These are phyloP conservation scores for Rhamnusium bicolor DNA, from an alignment of 2,888 invertebrate species.

Conservation along the genomic window DNA sequence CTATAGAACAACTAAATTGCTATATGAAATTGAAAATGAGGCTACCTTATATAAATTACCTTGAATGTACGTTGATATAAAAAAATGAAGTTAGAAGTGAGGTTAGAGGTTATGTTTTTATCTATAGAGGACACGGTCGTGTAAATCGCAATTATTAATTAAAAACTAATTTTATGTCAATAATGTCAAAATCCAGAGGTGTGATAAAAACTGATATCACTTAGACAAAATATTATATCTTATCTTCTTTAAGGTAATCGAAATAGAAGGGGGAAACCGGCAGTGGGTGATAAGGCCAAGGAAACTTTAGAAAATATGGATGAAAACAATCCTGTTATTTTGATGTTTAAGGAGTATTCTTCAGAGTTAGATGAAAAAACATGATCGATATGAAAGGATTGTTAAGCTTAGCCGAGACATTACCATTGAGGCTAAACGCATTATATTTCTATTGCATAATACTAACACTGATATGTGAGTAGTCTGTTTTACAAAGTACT, in stretches of 20 bases:
- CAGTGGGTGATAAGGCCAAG: slow-evolving; percentile 70
- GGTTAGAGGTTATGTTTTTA: too few species aligned
- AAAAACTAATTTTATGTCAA: not conserved
- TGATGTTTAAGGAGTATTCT: slow-evolving; percentile 79
- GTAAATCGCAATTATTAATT: too few species aligned
- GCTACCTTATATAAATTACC: too few species aligned
- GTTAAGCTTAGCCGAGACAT: slow-evolving; percentile 88
- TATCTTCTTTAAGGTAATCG: slow-evolving; percentile 43
- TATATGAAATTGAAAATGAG: too few species aligned
- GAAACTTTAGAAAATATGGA: slow-evolving; percentile 70
- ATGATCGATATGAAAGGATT: slow-evolving; percentile 88
- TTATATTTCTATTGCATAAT: slow-evolving; percentile 89
- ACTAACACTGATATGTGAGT: slow-evolving; percentile 72
- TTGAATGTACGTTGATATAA: too few species aligned
- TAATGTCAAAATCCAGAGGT: slow-evolving; percentile 44
- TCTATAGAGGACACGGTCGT: too few species aligned
- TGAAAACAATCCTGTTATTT: slow-evolving; percentile 73
- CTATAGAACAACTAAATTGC: too few species aligned
- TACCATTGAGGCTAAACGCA: slow-evolving; percentile 91
- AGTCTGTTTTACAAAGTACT: slow-evolving; percentile 11
- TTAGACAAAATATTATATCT: not conserved
- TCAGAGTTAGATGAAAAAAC: slow-evolving; percentile 81
- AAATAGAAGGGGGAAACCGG: slow-evolving; percentile 53
- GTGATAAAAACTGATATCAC: not conserved
- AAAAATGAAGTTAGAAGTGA: too few species aligned